Evolutionary conservation across 2,888 invertebrate genomes (phyloP), one percentile per base, ranked within the genome.

Genomic region (Unio delphinus): DNA sequence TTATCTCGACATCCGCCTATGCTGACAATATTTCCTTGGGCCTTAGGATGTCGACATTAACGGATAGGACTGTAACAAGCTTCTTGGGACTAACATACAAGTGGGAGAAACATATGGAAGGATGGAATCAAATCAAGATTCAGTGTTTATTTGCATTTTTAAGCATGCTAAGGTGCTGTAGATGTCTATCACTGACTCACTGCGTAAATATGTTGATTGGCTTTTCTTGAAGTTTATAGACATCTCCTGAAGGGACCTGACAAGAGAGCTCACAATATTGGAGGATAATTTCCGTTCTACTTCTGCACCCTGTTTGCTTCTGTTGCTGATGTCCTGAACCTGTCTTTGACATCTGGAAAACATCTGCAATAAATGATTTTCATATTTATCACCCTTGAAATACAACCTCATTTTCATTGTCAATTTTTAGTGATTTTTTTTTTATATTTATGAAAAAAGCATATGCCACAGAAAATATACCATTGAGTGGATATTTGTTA

Each of bases 141-240:
- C 7, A 7, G 8, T 34, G 34, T 8, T 7, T 34, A 34, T 7
- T 7, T 34, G 34, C 34, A 34, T 34, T 8, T 34, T 7, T 34
- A 34, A 7, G 34, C 34, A 34, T 34, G 30, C 6, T 1, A 30
- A 30, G 30, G 6, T 30, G 30, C 34, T 17, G 28, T 20, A 57
- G 4, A 54, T 26, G 55, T 1, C 28, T 6, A 57, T 20, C 18
- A 20, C 7, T 8, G 23, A 83, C 89, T 88, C 89, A 93, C 93
- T 95, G 87, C 94, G 93, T 70, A 98, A 91, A 89, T 98, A 98
- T 77, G 93, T 92, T 77, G 95, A 95, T 89, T 98, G 98, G 28
- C 95, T 94, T 23, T 93, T 92, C 70, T 97, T 93, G 89, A 98
- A 98, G 74, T 93, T 93, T 0, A 93, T 90, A 6, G 96, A 96